phyloP scores from a whole-genome alignment of 2,888 invertebrate species.

The Mongoloraphidia duomilia region DNA sequence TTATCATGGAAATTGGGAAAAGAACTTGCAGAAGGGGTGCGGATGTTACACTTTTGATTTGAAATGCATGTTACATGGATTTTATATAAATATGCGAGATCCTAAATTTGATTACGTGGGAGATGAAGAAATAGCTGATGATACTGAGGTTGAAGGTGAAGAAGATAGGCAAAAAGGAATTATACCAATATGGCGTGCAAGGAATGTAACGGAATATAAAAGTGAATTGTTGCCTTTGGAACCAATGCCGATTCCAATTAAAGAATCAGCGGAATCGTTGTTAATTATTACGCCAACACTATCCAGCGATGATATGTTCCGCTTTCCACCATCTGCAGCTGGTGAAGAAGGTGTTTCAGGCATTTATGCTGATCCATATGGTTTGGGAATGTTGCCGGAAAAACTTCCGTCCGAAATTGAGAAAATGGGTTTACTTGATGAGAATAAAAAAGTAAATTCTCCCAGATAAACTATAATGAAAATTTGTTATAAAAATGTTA shows the following conservation, averaged over 20 bases:
- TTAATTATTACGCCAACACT: slow-evolving; percentile 20
- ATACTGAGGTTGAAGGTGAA: slow-evolving; percentile 10
- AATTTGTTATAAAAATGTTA: no score
- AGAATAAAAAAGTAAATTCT: no score
- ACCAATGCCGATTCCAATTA: slow-evolving; percentile 47
- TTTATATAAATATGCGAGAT: slow-evolving; percentile 45
- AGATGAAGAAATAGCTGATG: slow-evolving; percentile 27
- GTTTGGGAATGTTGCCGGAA: background rate
- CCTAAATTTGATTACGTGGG: slow-evolving; percentile 37
- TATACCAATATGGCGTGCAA: slow-evolving; percentile 51
- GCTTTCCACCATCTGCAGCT: background rate
- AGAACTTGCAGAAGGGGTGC: slow-evolving; percentile 52
- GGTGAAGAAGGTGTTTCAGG: background rate
- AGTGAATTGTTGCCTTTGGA: slow-evolving; percentile 55
- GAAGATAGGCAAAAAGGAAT: slow-evolving; percentile 12
- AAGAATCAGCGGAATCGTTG: slow-evolving; percentile 45
- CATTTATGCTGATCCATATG: background rate
- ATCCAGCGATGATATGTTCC: background rate
- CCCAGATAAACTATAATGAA: no score
- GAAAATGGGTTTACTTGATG: no score
- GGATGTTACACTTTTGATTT: slow-evolving; percentile 65
- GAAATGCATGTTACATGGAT: slow-evolving; percentile 63
- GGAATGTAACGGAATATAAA: slow-evolving; percentile 50
- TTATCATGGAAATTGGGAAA: slow-evolving; percentile 58
- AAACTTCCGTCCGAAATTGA: background rate